These are phyloP conservation scores for Scaeva pyrastri DNA, from an alignment of 2,888 invertebrate genomes.

Conservation along the genomic window DNA sequence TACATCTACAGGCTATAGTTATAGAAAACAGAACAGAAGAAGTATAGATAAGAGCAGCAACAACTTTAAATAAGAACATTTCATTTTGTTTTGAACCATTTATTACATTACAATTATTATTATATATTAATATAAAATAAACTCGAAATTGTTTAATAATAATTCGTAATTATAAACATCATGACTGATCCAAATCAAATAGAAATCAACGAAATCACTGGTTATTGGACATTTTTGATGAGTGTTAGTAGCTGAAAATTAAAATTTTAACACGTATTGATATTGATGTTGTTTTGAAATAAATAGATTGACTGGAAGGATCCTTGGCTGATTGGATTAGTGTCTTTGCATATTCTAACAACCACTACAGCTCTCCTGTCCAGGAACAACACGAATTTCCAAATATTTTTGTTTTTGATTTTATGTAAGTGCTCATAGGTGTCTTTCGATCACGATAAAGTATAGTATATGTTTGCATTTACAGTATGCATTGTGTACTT, in stretches of 20 bases:
- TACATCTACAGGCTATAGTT: no score
- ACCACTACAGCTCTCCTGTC: constrained; percentile 92
- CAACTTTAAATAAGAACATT: neutral
- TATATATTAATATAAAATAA: neutral
- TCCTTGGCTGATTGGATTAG: constrained; percentile 92
- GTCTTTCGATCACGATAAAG: neutral
- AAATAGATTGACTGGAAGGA: constrained; percentile 94
- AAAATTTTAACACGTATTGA: neutral
- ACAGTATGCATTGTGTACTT: constrained; percentile 94
- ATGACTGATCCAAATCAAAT: constrained; percentile 87
- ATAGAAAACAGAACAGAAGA: neutral
- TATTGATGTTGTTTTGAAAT: constrained; percentile 1
- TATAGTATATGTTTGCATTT: constrained; percentile 22
- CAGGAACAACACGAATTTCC: constrained; percentile 93
- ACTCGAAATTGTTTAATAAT: neutral
- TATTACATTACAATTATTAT: neutral
- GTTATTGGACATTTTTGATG: constrained; percentile 90
- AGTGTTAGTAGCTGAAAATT: constrained; percentile 85
- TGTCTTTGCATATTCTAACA: constrained; percentile 90
- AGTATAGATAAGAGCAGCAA: neutral
- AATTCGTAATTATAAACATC: neutral
- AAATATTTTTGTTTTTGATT: constrained; percentile 91
- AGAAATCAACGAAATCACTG: constrained; percentile 89
- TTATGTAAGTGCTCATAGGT: constrained; percentile 87
- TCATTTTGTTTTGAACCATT: neutral